Base-by-base conservation (phyloP, 1,140 invertebrate genomes). In the Lepidurus apus region DNA sequence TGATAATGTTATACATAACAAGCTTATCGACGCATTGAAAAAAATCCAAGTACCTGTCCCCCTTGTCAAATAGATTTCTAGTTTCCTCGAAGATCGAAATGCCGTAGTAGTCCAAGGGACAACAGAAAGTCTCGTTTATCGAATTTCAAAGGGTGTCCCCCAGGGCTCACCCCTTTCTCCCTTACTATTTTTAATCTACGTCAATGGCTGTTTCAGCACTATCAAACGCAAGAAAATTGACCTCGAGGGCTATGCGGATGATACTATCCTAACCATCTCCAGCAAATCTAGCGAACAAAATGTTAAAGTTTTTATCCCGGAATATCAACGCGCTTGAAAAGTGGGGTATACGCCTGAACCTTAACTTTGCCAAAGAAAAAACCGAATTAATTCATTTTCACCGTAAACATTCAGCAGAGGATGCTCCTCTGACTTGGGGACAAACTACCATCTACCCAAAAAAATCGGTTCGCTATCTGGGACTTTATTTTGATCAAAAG, bases 131-230 rank as follows among this genome's bases (percentile, higher is more conserved):
- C 43, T n/a, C 10, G 24, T 24, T 7, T 17, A n/a, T n/a, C 75
- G 24, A 24, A 43, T 76, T 8, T 43, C 75, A 7, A 76, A 76
- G 24, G 42, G 75, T 47, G 75, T 76, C 24, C 75, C 43, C 1
- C 75, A 76, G 47, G 43, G 75, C 7, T 76, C 75, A 9, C 75
- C 17, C 26, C 75, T 76, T 43, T 76, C 75, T 24, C 75, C 75
- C 1, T 17, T 76, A 4, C 24, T 76, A 47, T 76, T 76, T 24
- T n/a, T 76, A 24, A 24, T 76, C 17, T 76, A 76, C 17, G 43
- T 43, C 21, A 47, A 76, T 24, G 75, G 75, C 17, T 43, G 43
- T 9, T 47, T 76, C 1, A 43, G 47, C 24, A 43, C 47, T 10
- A 44, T 76, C 42, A 76, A 8, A 43, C 43, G 43, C 3, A 76